Percentiles rank a stretch among this genome's conserved stretches.
phyloP scores from a whole-genome alignment of 64 coral and sea anemone genomes.

The Catalaphyllia jardinei region DNA sequence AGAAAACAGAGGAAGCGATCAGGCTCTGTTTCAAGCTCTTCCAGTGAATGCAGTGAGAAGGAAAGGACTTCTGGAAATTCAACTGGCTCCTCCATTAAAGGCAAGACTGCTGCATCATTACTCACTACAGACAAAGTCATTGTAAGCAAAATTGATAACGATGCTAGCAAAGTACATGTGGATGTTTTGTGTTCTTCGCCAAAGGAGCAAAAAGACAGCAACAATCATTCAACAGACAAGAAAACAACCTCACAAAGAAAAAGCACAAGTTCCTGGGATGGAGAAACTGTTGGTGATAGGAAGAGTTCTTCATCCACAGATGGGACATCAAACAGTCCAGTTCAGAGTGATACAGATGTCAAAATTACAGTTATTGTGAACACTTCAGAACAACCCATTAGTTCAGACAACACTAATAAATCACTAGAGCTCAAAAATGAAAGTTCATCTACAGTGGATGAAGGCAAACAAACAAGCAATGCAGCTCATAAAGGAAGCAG shows the following conservation, averaged over 20 bases:
- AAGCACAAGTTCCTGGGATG: neutral
- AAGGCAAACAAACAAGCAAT: neutral
- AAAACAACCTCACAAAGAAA: slow-evolving; percentile 4
- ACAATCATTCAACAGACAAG: neutral
- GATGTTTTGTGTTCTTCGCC: neutral
- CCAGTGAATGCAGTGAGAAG: slow-evolving; percentile 90
- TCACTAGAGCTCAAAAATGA: neutral
- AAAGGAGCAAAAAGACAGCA: slow-evolving; percentile 3
- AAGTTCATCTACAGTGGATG: neutral
- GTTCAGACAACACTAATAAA: neutral
- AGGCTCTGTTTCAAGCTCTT: slow-evolving; percentile 83
- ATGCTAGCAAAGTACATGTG: neutral
- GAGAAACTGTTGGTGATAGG: neutral
- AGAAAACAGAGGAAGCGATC: slow-evolving; percentile 78
- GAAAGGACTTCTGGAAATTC: slow-evolving; percentile 32
- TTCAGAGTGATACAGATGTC: slow-evolving; percentile 62
- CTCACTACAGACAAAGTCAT: neutral
- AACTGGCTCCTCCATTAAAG: neutral
- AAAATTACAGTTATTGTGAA: neutral
- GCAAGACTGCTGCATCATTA: neutral
- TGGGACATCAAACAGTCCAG: slow-evolving; percentile 55
- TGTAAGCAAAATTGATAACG: neutral
- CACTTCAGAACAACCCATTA: neutral
- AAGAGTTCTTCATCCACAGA: slow-evolving; percentile 31
- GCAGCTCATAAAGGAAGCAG: neutral